Evolutionary conservation across 2,888 invertebrate genomes (phyloP).

Genomic region (Gari tellinella): DNA sequence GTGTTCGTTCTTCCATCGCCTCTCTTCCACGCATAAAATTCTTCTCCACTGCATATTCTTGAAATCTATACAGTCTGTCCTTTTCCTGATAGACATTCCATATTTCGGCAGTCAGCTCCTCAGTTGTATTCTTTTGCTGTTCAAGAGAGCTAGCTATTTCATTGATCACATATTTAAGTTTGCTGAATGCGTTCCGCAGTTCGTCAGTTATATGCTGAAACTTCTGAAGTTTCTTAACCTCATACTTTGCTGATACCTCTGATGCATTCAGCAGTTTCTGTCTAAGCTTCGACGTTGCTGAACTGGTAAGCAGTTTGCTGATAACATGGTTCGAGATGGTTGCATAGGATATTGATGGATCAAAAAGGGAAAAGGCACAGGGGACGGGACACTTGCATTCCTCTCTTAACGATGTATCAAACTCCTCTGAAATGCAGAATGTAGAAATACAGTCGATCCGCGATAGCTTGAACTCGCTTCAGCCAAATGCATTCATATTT

Average conservation of each 20-base stretch:
- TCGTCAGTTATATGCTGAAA: slow-evolving; percentile 37
- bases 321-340: slow-evolving; percentile 70
- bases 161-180: slow-evolving; percentile 43
- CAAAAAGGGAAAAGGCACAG: slow-evolving; percentile 70
- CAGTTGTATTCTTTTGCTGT: slow-evolving; percentile 43
- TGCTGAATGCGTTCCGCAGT: slow-evolving; percentile 31
- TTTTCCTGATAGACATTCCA: slow-evolving; percentile 53
- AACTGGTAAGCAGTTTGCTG: slow-evolving; percentile 59
- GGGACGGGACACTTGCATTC: slow-evolving; percentile 74
- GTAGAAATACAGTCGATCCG: too few species aligned
- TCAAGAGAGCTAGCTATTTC: slow-evolving; percentile 44
- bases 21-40: slow-evolving; percentile 74
- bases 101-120: slow-evolving; percentile 39
- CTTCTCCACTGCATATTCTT: slow-evolving; percentile 66
- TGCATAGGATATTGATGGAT: slow-evolving; percentile 75
- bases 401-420: slow-evolving; percentile 20
- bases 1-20: slow-evolving; percentile 76
- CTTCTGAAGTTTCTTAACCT: slow-evolving; percentile 38
- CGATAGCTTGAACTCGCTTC: too few species aligned
- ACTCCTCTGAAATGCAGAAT: slow-evolving; percentile 34
- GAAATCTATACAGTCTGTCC: slow-evolving; percentile 65
- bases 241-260: slow-evolving; percentile 68
- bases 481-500: too few species aligned
- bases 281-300: slow-evolving; percentile 38
- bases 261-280: slow-evolving; percentile 51